Evolutionary conservation across 1,140 invertebrate genomes (phyloP).

Genomic region (Holotrichia oblita): DNA sequence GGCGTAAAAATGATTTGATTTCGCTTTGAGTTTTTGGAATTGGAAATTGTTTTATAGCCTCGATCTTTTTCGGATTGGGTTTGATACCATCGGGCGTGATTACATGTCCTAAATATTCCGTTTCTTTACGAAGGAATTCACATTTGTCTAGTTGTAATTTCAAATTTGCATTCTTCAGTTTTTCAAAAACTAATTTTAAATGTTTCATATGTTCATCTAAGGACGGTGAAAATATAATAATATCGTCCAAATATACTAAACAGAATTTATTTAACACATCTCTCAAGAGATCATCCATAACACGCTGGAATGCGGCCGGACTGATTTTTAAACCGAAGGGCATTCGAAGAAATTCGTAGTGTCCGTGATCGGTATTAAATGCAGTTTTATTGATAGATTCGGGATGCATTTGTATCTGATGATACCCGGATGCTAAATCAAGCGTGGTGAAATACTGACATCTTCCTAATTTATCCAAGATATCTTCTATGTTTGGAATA

Average conservation of each 20-base stretch:
- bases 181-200: slow-evolving; percentile 54
- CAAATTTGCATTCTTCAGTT: slow-evolving; percentile 46
- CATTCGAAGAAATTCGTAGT: slow-evolving; percentile 34
- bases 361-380: slow-evolving; percentile 22
- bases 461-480: slow-evolving; percentile 27
- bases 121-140: slow-evolving; percentile 50
- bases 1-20: slow-evolving; percentile 42
- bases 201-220: slow-evolving; percentile 55
- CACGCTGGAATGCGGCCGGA: slow-evolving; percentile 43
- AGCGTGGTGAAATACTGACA: slow-evolving; percentile 29
- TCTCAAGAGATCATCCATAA: slow-evolving; percentile 46
- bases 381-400: slow-evolving; percentile 19
- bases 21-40: slow-evolving; percentile 53
- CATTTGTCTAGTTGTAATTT: slow-evolving; percentile 50
- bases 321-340: slow-evolving; percentile 38
- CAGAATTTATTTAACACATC: slow-evolving; percentile 44
- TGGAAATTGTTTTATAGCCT: slow-evolving; percentile 54
- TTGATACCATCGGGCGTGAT: slow-evolving; percentile 46
- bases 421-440: slow-evolving; percentile 31
- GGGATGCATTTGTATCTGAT: slow-evolving; percentile 27
- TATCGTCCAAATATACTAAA: slow-evolving; percentile 57
- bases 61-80: slow-evolving; percentile 48
- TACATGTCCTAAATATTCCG: slow-evolving; percentile 47
- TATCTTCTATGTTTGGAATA: slow-evolving; percentile 60
- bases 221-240: slow-evolving; percentile 54